Conservation (phyloP, 2,888 invertebrate species). For the Metalampra italica region DNA sequence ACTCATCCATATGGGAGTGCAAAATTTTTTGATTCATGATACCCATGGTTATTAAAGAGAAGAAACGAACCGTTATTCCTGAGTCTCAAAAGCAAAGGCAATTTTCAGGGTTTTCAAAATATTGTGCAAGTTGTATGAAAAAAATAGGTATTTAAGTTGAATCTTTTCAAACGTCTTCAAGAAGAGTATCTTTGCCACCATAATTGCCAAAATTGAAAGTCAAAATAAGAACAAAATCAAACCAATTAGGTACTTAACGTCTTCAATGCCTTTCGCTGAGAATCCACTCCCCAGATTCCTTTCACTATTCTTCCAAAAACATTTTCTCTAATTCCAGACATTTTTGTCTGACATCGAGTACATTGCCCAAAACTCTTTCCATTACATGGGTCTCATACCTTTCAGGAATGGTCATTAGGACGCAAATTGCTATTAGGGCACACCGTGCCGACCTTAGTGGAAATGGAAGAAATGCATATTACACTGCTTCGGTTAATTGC, state of each 20-base stretch:
- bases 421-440: constrained; percentile 26
- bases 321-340: not conserved
- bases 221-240: no score
- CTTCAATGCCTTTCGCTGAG: not conserved
- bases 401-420: constrained; percentile 12
- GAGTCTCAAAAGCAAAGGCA: no score
- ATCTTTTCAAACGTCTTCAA: no score
- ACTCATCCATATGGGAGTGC: no score
- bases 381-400: constrained; percentile 18
- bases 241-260: not conserved
- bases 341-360: not conserved
- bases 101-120: no score
- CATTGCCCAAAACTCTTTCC: constrained; percentile 14
- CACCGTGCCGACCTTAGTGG: not conserved
- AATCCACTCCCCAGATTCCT: not conserved
- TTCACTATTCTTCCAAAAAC: not conserved
- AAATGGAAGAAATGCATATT: not conserved
- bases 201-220: not conserved
- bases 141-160: no score
- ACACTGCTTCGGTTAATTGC: no score
- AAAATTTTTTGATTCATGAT: no score
- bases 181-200: not conserved
- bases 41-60: no score
- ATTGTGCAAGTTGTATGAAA: no score
- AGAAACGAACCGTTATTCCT: no score